A percentile compares a stretch with the other conserved stretches of the same genome.
Evolutionary conservation across 2,113 vertebrate genomes (phyloP).

Genomic region (Xenus cinereus): DNA sequence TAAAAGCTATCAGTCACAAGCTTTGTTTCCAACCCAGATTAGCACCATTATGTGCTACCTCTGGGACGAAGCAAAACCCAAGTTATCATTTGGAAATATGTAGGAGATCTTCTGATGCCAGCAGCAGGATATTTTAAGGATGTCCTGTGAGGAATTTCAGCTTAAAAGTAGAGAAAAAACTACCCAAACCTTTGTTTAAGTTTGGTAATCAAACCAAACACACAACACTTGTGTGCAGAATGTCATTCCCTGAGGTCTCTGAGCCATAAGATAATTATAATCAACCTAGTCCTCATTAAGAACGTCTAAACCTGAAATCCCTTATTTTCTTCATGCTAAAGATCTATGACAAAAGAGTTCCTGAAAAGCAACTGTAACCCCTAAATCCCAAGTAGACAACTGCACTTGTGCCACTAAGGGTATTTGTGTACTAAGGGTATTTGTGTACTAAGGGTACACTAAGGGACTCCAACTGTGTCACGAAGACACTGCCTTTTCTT

Average conservation of each 20-base stretch:
- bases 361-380: background rate
- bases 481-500: background rate
- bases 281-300: background rate
- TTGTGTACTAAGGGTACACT: no score
- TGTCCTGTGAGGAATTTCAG: background rate
- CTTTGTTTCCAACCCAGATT: background rate
- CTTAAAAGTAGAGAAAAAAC: background rate
- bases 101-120: background rate
- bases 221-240: background rate
- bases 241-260: background rate
- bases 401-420: background rate
- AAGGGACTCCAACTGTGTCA: background rate
- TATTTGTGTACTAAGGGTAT: no score
- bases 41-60: background rate
- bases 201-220: background rate
- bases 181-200: background rate
- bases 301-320: background rate
- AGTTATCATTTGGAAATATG: background rate
- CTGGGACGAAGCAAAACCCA: background rate
- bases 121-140: background rate
- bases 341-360: background rate
- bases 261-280: background rate
- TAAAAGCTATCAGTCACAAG: background rate
- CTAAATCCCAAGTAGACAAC: background rate
- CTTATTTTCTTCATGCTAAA: background rate